Base-by-base conservation (phyloP, 2,888 invertebrate genomes). In the Drosophila pseudotalamancana region DNA sequence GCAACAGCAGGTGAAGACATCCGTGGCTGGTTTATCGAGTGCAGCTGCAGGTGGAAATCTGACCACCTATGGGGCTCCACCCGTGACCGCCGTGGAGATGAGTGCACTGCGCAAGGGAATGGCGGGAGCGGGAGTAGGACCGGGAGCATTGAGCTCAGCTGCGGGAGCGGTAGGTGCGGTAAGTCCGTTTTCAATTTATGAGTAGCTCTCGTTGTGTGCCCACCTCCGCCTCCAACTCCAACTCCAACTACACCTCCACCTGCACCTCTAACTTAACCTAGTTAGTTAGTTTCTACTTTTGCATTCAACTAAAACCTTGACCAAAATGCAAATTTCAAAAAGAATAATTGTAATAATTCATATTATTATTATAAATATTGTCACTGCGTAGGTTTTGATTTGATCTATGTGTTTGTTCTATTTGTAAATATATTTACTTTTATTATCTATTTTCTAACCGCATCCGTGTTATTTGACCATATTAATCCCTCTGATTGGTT, bases 171-270 rank as follows among this genome's bases (percentile, higher is more conserved):
- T 87, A 72, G 85, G 87, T 78, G 89, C 90, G 90, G 90, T 90
- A 90, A 90, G 90, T 90, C 79, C 86, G 78, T 83, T 88, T 77
- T 80, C 85, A 74, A 43, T 77, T 76, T 87, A 81, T 89, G 88
- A 77, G 74, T 75, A 72, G 80, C 63, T 62, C 65, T 66, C 73
- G 67, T n/a, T n/a, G n/a, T 72, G 48, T 54, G 72, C 73, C 76
- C 84, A 79, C 50, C 39, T 55, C 59, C 77, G 31, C 27, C 27
- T 31, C 57, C 42, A 42, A 21, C 55, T 40, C 12, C 29, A 25
- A 40, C 50, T 34, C 35, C 45, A 29, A 32, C 61, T 51, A 65
- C 69, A n/a, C n/a, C n/a, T n/a, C n/a, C n/a, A 34, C 16, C 45
- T 64, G 62, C 80, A 78, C 79, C 59, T 72, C 60, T 83, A 88